Evolutionary conservation across 2,888 invertebrate genomes (phyloP).

Genomic region (Carpatolechia fugitivella): DNA sequence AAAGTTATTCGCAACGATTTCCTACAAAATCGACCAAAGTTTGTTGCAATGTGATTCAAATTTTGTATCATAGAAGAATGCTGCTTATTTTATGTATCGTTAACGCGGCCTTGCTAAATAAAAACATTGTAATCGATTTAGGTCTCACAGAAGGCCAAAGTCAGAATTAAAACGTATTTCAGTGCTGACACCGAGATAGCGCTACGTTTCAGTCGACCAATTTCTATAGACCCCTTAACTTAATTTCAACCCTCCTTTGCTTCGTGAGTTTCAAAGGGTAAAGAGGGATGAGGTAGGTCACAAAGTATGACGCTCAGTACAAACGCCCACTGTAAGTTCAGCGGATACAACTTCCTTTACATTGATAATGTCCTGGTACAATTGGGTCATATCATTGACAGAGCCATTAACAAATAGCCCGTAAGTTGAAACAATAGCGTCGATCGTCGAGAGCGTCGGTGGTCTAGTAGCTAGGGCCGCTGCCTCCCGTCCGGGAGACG

Average conservation of each 20-base stretch:
- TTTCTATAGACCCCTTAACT: constrained; percentile 5
- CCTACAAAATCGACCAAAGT: too few species aligned
- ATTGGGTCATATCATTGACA: constrained; percentile 67
- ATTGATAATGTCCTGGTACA: constrained; percentile 57
- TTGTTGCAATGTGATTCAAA: too few species aligned
- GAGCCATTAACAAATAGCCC: constrained; percentile 43
- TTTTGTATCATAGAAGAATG: too few species aligned
- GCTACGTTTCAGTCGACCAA: constrained; percentile 13
- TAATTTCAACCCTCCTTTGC: background rate
- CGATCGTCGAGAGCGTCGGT: constrained; percentile 20
- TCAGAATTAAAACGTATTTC: constrained; percentile 25
- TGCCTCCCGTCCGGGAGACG: too few species aligned
- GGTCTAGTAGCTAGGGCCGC: too few species aligned
- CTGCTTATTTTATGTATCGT: too few species aligned
- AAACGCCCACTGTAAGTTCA: constrained; percentile 15
- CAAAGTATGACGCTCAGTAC: constrained; percentile 11
- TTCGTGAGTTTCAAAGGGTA: background rate
- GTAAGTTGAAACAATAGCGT: constrained; percentile 39
- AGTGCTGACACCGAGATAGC: background rate
- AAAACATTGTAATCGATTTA: constrained; percentile 13
- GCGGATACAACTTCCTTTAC: constrained; percentile 54
- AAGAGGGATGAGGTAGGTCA: constrained; percentile 18
- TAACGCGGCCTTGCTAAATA: background rate
- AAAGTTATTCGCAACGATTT: too few species aligned
- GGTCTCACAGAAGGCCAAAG: constrained; percentile 37